phyloP scores from a whole-genome alignment of 2,888 invertebrate genomes.

The Polietes domitor region DNA sequence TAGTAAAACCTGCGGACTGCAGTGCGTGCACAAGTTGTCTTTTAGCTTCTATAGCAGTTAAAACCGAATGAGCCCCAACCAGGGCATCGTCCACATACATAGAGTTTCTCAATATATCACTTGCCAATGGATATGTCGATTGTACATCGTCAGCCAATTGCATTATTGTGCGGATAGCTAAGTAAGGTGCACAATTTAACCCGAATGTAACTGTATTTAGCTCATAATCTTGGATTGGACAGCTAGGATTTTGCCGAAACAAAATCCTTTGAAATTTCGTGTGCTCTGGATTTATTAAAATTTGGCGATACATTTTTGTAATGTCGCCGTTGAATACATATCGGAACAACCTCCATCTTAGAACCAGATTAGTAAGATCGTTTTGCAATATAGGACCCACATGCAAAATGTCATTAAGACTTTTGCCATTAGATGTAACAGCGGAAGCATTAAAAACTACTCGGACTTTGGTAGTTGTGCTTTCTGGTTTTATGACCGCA shows the following conservation, averaged over 20 bases:
- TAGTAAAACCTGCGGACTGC: background rate
- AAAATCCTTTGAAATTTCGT: conserved; percentile 12
- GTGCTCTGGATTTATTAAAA: conserved; percentile 3
- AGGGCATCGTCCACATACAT: conserved; percentile 31
- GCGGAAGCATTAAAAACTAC: conserved; percentile 59
- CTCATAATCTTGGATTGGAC: background rate
- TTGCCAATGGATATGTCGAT: background rate
- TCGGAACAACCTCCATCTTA: conserved; percentile 40
- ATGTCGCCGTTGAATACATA: conserved; percentile 54
- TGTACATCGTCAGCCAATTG: background rate
- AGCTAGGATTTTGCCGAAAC: background rate
- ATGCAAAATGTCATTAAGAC: conserved; percentile 52
- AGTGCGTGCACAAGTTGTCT: background rate
- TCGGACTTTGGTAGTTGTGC: conserved; percentile 27
- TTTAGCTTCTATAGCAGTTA: background rate
- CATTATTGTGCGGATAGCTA: background rate
- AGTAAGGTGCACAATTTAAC: background rate
- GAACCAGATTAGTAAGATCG: conserved; percentile 47
- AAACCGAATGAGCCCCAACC: background rate
- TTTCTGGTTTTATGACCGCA: conserved; percentile 20
- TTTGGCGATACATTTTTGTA: conserved; percentile 52
- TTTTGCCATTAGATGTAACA: too few species aligned
- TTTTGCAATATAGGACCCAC: conserved; percentile 53
- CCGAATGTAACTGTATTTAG: background rate
- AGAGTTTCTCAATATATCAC: background rate